Percentiles rank a stretch among this genome's conserved stretches.
phyloP scores from a whole-genome alignment of 2,797 vertebrate genomes.

The Phrynocephalus vlangalii region DNA sequence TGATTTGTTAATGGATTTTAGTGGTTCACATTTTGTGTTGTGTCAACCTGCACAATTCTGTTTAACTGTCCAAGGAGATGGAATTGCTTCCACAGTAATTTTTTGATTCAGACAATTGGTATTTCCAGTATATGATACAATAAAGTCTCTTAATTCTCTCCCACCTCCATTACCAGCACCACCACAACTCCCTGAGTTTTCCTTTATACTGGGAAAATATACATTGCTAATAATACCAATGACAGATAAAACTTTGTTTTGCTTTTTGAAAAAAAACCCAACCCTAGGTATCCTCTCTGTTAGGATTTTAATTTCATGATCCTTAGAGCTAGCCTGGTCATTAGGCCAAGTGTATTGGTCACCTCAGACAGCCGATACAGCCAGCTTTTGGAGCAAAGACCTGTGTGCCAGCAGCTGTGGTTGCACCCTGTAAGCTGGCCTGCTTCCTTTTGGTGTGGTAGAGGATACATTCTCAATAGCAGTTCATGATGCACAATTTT shows the following conservation, averaged over 20 bases:
- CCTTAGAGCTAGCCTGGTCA: too few species aligned
- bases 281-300: too few species aligned
- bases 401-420: too few species aligned
- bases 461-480: too few species aligned
- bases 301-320: too few species aligned
- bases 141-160: background rate
- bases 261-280: background rate
- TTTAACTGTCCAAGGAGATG: background rate
- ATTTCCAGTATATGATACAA: background rate
- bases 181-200: background rate
- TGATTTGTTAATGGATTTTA: conserved; percentile 19
- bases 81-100: background rate
- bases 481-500: too few species aligned
- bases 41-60: background rate
- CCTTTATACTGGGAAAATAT: background rate
- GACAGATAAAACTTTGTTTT: too few species aligned
- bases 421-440: too few species aligned
- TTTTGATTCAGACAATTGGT: background rate
- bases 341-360: too few species aligned
- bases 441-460: too few species aligned
- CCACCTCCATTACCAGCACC: background rate
- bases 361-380: too few species aligned
- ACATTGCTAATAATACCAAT: background rate
- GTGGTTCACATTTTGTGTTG: background rate
- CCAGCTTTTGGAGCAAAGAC: too few species aligned